Evolutionary conservation across 2,888 invertebrate genomes (phyloP), one percentile per base, ranked within the genome.

Genomic region (Peribatodes rhomboidaria): DNA sequence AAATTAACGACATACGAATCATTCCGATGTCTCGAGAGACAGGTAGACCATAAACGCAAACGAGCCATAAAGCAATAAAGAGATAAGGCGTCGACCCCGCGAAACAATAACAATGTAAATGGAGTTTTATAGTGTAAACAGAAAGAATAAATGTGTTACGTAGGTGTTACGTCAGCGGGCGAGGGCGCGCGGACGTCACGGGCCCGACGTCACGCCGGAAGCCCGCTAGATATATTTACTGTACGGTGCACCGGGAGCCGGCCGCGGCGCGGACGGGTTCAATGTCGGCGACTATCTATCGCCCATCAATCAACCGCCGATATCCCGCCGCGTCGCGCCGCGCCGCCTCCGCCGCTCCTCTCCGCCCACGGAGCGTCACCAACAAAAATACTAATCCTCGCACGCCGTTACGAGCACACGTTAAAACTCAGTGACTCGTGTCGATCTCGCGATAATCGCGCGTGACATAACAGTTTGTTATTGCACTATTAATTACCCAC

Each of bases 101-200:
- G 72, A 77, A 87, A 88, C 88, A 90, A 89, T 89, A 88, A 89
- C 87, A 86, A 87, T 89, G 88, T 87, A 88, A 88, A 89, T 89
- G 85, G 84, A 81, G 82, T 87, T 92, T 91, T 90, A 90, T 89
- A 88, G 87, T 89, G 89, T 91, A 92, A 92, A 92, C 92, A 91
- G 86, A 87, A 89, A 88, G 85, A 79, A 85, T 86, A 87, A 85
- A 87, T 82, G 79, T 80, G 84, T 87, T 87, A 88, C 89, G 90
- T 86, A 75, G 82, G 76, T 80, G 78, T 74, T 83, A 86, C 88
- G 89, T 88, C 89, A 88, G 80, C 71, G 71, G 75, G 73, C 69
- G 78, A 70, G 72, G 66, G 75, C 46, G 31, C 41, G 55, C 65
- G 64, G 56, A 82, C 88, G 89, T 87, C 88, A 87, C 84, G 75